Evolutionary conservation across 1,140 invertebrate genomes (phyloP), one percentile per base, ranked within the genome.

Genomic region (Sarcophaga bullata): DNA sequence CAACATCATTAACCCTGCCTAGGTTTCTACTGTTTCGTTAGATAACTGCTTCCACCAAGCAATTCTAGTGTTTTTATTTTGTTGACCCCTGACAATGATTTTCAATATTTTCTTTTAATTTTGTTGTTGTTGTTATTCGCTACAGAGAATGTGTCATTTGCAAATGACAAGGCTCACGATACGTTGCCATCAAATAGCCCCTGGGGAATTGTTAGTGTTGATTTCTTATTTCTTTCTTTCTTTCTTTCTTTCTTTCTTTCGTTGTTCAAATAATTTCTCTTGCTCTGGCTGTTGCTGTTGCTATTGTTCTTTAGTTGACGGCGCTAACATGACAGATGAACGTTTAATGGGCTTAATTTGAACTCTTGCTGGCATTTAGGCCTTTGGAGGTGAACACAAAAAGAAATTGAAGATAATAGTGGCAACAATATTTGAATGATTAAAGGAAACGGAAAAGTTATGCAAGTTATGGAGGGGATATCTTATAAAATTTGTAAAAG

Each of bases 61-160:
- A 37, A 2, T 37, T 1, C 25, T 37, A 37, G 25, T 37, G 25
- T 37, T 37, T 37, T 37, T 37, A 37, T 37, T 37, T 37, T 37
- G 25, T 37, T 37, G 25, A 37, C 25, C 25, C 25, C 25, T 37
- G 25, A 37, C 25, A 37, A 37, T 37, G 25, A 37, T 37, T 37
- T 37, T 37, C 1, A 37, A 37, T 37, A 37, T 37, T 37, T 37
- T 37, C 25, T 37, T 37, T 37, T 37, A 37, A 37, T 37, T 37
- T 19, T 68, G 62, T 68, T 19, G 17, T 68, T 68, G 62, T 19
- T 19, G n/a, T 8, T 68, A n/a, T 68, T 68, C n/a, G 62, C 62
- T n/a, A 68, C 19, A 68, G n/a, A 19, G 19, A 68, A 68, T 68
- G 62, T 68, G 62, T 68, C 62, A 68, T n/a, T 68, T 68, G 62